A percentile compares a stretch with the other conserved stretches of the same genome.
Conservation (phyloP, 2,888 invertebrate species). For the Didymodactylos carnosus region DNA sequence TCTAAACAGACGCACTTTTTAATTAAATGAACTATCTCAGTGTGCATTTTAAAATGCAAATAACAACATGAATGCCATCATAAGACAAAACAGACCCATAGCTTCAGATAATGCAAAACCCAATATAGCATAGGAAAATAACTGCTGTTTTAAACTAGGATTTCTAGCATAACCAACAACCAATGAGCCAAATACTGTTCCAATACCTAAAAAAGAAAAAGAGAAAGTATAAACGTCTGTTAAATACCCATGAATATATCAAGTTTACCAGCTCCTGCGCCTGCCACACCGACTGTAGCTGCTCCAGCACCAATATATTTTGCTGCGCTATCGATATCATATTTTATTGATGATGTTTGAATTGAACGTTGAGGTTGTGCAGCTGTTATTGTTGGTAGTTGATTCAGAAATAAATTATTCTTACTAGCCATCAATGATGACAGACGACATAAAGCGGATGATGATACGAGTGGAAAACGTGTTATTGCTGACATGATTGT, state of each 20-base stretch:
- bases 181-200: conserved; percentile 83
- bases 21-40: too few species aligned
- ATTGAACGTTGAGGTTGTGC: neutral
- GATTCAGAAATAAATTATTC: neutral
- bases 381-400: too few species aligned
- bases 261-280: conserved; percentile 40
- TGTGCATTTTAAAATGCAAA: neutral
- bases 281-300: conserved; percentile 98
- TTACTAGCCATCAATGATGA: neutral
- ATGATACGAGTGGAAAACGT: neutral
- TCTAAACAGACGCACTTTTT: too few species aligned
- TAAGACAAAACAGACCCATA: conserved; percentile 97
- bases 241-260: neutral
- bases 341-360: conserved; percentile 39
- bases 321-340: conserved; percentile 98
- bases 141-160: conserved; percentile 86
- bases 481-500: neutral
- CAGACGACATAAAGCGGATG: neutral
- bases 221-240: neutral
- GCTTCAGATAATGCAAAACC: conserved; percentile 95
- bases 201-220: conserved; percentile 49
- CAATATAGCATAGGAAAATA: conserved; percentile 91
- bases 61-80: conserved; percentile 77
- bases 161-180: conserved; percentile 88
- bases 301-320: conserved; percentile 99